Evolutionary conservation across 2,113 vertebrate species (phyloP), one percentile per base, ranked within the genome.

Genomic region (Colius striatus): DNA sequence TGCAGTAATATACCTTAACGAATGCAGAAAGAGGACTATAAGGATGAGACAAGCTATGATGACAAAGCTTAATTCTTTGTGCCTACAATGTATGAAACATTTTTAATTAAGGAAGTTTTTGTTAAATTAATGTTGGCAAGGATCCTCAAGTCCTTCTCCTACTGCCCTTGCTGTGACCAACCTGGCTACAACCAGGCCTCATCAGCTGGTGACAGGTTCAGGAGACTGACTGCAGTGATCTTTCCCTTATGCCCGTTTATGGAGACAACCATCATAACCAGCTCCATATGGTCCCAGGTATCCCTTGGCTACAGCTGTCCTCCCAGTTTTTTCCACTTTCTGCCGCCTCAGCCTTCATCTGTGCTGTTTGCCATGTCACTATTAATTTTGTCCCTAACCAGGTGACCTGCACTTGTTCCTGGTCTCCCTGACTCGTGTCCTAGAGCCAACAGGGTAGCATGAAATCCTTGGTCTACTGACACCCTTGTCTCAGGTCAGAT

Each of bases 201-300:
- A 60, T 10, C 26, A 66, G 32, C n/a, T 0, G 3, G 22, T 32
- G 41, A 48, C 34, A 47, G 62, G 30, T 47, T 43, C 6, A 2
- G 6, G 10, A 89, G 58, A 62, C 11, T 36, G 61, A 66, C 12
- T 22, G 21, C 50, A 34, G 48, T 16, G 20, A 75, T 36, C 57
- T 50, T 61, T n/a, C 27, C 30, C 13, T 32, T 54, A 57, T 85
- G 61, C 3, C 57, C 75, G 6, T 32, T 74, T 38, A 73, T 5
- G 6, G 36, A 58, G n/a, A 63, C 38, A 67, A 71, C 6, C 66
- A 43, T 1, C 2, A 1, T 0, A 68, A 38, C 7, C 74, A 75
- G 34, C 66, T 85, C 26, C 61, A 66, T 54, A 48, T 0, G 0
- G 34, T 38, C 29, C 4, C 74, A 82, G 1, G 1, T 53, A 23